Base-by-base conservation (phyloP, 2,797 vertebrate species). In the Cirrhinus mrigala region DNA sequence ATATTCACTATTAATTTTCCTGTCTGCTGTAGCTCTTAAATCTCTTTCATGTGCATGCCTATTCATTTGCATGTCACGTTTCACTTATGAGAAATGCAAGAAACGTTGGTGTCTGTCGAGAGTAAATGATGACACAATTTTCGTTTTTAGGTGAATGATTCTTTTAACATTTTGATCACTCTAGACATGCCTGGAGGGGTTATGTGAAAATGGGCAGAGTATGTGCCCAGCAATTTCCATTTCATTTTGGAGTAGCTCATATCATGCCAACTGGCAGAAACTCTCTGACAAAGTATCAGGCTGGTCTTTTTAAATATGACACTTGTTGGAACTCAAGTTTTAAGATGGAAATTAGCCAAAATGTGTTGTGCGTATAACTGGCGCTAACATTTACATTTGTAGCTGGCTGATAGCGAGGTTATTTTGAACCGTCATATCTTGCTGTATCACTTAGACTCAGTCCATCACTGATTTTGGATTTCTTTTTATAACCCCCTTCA, bases 401-500 rank as follows among this genome's bases (percentile, higher is more conserved):
- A 75, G 60, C 2, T 6, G 46, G 16, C 52, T 27, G 18, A 24
- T 84, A 54, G 77, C 10, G n/a, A 22, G 16, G 66, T 54, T 56
- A 56, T 84, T 78, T 84, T 29, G 69, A 85, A 64, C 24, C 11
- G n/a, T 73, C 33, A n/a, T 83, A 69, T 87, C 46, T 70, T 40
- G 37, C 74, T 29, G 20, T 29, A 78, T 60, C 46, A 71, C 82
- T 44, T 76, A 18, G 58, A 75, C 40, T 37, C 1, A 22, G 58
- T n/a, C 20, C 20, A 24, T 8, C 33, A 22, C 52, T 70, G 68
- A 54, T 56, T 81, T 74, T 9, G 60, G 16, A 46, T 11, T 9
- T 83, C 79, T 71, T 82, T 90, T 89, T 89, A 86, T 88, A 89
- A 80, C 56, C 58, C 62, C 62, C 76, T 86, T 87, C 79, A 87